Evolutionary conservation across 2,797 vertebrate genomes (phyloP), one percentile per base, ranked within the genome.

Genomic region (Acanthurus tractus): DNA sequence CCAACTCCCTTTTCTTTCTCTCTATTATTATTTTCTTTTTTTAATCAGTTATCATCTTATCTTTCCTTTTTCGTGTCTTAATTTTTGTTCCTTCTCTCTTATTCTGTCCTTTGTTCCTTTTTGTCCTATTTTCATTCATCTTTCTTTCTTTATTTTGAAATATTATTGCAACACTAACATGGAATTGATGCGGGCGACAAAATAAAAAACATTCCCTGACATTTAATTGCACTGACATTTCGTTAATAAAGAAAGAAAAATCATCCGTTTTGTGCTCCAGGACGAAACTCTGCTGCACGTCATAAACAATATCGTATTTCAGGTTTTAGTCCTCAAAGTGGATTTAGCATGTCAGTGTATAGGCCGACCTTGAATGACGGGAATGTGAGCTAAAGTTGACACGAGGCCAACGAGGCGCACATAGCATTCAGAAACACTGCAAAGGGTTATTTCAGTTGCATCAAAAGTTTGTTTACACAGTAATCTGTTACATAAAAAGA

Each of bases 371-470:
- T 86, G 76, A 82, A 85, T 66, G 74, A 75, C 78, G 80, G 82
- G 74, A 88, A 90, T 76, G 80, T 74, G 66, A 75, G 78, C 69
- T 56, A 14, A 14, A 65, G 80, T 62, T 85, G 79, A 86, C 85
- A 81, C 59, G 75, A 76, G 64, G 55, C 66, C 79, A 89, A 86
- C 59, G 65, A n/a, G n/a, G 57, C 78, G 34, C 4, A 20, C 36
- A 12, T 53, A 44, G 73, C 70, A 63, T 74, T 79, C 29, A 77
- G 61, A 74, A 68, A 64, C 54, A 48, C 20, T 52, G 57, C 36
- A 55, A 59, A 74, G 17, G 55, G 68, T 77, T 79, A 42, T 80
- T 57, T 59, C 22, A 44, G 52, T 63, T 42, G 34, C 34, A 70
- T 29, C 75, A 63, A 77, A 67, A n/a, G 40, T 42, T 40, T 58